Conservation (phyloP, 30 jellyfish, hydroid and myxozoan genomes). For the Aurelia sp. region DNA sequence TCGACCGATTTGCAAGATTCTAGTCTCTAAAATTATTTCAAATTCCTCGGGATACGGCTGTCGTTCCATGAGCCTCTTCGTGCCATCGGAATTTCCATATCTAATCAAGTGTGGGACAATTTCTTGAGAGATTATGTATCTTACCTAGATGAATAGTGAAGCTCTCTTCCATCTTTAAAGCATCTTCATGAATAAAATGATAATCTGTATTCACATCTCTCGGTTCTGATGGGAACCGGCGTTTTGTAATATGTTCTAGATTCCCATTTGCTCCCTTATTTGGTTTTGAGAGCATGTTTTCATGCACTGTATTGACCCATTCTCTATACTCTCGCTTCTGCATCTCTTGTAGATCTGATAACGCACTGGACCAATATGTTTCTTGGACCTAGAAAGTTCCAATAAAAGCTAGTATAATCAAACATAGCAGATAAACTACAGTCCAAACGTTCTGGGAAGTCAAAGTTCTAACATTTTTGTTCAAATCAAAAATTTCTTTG, state of each 20-base stretch:
- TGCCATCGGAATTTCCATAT: too few relatives aligned
- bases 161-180: conserved; percentile 86
- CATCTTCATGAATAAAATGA: conserved; percentile 66
- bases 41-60: too few relatives aligned
- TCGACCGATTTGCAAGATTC: too few relatives aligned
- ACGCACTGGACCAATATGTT: conserved; percentile 93
- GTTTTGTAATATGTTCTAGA: conserved; percentile 14
- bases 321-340: conserved; percentile 93
- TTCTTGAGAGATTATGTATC: too few relatives aligned
- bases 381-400: conserved; percentile 69
- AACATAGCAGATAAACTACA: background rate
- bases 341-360: conserved; percentile 87
- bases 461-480: too few relatives aligned
- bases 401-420: background rate
- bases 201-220: conserved; percentile 40
- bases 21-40: too few relatives aligned
- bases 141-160: conserved; percentile 91
- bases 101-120: too few relatives aligned
- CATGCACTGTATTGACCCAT: conserved; percentile 92
- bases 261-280: conserved; percentile 6
- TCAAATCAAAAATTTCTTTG: too few relatives aligned
- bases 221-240: conserved; percentile 42
- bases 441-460: too few relatives aligned
- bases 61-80: too few relatives aligned
- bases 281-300: conserved; percentile 58